Evolutionary conservation across 2,888 invertebrate genomes (phyloP).

Genomic region (Lithophane ornitopus): DNA sequence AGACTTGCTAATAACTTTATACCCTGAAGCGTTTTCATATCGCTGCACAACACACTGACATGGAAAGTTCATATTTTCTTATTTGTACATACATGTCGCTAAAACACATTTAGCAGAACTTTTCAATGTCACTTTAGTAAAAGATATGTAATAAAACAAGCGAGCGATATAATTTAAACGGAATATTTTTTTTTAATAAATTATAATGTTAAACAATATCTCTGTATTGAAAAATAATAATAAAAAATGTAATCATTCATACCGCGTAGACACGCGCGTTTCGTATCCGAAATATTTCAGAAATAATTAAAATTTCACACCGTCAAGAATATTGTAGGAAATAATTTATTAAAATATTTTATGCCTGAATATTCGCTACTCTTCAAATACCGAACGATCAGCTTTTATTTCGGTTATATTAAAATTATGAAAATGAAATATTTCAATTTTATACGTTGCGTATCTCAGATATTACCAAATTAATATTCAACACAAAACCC

Average conservation of each 20-base stretch:
- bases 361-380: neutral
- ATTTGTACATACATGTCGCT: constrained; percentile 34
- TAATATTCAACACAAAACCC: constrained; percentile 15
- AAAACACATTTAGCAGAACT: constrained; percentile 22
- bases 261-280: neutral
- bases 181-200: neutral
- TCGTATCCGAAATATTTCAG: neutral
- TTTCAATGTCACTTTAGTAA: constrained; percentile 17
- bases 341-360: neutral
- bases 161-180: neutral
- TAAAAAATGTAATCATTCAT: neutral
- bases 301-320: constrained; percentile 1
- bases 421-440: neutral
- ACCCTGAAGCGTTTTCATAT: constrained; percentile 52
- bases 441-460: neutral
- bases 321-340: neutral
- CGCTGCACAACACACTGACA: constrained; percentile 18
- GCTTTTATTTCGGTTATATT: neutral
- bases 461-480: constrained; percentile 9
- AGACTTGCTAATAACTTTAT: constrained; percentile 54
- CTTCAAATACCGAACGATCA: neutral
- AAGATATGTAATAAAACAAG: constrained; percentile 8
- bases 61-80: constrained; percentile 41
- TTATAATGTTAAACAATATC: neutral
- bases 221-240: neutral